phyloP scores from a whole-genome alignment of 2,888 invertebrate genomes.

The Aleiodes testaceus region DNA sequence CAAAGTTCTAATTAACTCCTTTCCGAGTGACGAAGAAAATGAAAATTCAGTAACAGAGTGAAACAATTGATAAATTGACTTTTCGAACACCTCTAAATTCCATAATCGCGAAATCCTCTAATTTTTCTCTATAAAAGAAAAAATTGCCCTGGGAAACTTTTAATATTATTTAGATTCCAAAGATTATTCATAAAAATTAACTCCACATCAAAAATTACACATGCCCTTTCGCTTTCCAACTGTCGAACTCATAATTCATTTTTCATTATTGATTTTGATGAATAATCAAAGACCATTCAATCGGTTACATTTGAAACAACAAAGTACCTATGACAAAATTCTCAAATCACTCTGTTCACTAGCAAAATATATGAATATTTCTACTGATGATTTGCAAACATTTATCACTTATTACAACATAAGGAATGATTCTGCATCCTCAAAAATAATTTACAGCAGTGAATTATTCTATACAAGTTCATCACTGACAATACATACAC shows the following conservation, averaged over 20 bases:
- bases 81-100: too few relatives aligned
- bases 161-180: too few relatives aligned
- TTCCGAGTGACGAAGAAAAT: not conserved
- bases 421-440: constrained; percentile 35
- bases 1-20: not conserved
- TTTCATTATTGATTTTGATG: not conserved
- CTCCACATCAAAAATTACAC: too few relatives aligned
- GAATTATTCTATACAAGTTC: constrained; percentile 46
- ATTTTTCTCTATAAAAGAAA: too few relatives aligned
- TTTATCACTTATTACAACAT: constrained; percentile 20
- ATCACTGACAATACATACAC: constrained; percentile 66
- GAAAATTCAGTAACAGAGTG: not conserved
- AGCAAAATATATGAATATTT: constrained; percentile 20
- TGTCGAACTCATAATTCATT: too few relatives aligned
- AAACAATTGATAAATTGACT: too few relatives aligned
- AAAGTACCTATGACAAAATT: not conserved
- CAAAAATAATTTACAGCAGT: not conserved
- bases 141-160: too few relatives aligned
- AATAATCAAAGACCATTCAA: not conserved
- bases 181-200: too few relatives aligned
- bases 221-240: too few relatives aligned
- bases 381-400: not conserved
- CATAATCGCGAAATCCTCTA: too few relatives aligned
- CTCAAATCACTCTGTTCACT: constrained; percentile 3
- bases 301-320: not conserved